A percentile compares a stretch with the other conserved stretches of the same genome.
Conservation (phyloP, 2,888 invertebrate genomes). For the Noctua pronuba region DNA sequence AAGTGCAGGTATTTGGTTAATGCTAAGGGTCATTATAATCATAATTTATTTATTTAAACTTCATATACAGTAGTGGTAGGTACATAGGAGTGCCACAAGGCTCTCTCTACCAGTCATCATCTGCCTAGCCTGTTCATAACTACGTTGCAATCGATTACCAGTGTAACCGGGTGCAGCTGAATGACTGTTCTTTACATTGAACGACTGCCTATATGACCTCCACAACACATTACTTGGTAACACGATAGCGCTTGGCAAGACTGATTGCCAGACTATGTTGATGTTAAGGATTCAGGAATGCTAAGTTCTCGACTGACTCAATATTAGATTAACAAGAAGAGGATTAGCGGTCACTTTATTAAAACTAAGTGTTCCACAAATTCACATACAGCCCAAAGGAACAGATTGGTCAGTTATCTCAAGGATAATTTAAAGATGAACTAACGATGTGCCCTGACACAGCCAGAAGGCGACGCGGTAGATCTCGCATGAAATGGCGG, state of each 20-base stretch:
- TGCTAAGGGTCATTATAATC: neutral
- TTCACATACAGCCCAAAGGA: neutral
- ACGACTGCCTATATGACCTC: neutral
- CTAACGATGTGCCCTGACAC: too few relatives aligned
- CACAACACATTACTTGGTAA: neutral
- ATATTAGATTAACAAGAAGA: neutral
- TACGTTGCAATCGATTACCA: neutral
- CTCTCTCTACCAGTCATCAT: neutral
- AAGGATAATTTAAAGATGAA: neutral
- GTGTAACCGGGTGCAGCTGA: neutral
- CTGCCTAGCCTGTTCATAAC: neutral
- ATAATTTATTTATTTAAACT: neutral
- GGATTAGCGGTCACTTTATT: neutral
- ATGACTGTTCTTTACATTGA: neutral
- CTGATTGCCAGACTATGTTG: neutral
- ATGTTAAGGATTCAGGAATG: neutral
- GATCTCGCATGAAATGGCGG: too few relatives aligned
- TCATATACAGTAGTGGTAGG: neutral
- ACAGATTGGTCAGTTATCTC: too few relatives aligned
- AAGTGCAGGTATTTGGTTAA: slow-evolving; percentile 60
- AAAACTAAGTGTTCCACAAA: too few relatives aligned
- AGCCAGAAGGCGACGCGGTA: too few relatives aligned
- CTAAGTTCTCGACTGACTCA: neutral
- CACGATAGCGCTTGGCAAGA: neutral
- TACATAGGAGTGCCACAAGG: neutral